Evolutionary conservation across 2,888 invertebrate species (phyloP), one percentile per base, ranked within the genome.

Genomic region (Atethmia centrago): DNA sequence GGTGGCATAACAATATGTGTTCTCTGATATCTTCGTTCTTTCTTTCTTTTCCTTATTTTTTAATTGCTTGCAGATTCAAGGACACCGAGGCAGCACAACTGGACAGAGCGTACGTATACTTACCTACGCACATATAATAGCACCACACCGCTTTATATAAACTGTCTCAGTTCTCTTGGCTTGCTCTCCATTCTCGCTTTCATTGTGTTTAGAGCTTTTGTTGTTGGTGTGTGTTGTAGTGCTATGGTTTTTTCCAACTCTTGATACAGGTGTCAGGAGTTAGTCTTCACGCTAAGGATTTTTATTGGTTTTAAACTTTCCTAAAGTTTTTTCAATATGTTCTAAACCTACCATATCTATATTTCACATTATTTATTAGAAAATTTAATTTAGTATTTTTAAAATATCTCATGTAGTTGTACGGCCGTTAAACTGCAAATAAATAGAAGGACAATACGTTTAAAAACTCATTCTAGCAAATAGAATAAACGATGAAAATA

Each of bases 31-130:
- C 90, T 91, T 90, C 87, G 91, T 92, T 92, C 92, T 94, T 91
- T 95, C 94, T 94, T 93, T 95, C 95, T 94, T 95, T 94, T 94
- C 95, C 95, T 95, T 95, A 95, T 94, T 94, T 88, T 96, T 95
- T 93, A 95, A 96, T 96, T 96, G 96, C 97, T 98, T 98, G 91
- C 98, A 98, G 98, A 98, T 98, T 98, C 98, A 98, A 98, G 97
- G 98, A 98, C 97, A 97, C 97, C 93, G 98, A 98, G 97, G 97
- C 97, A 94, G 97, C 98, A 92, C 97, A 97, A 89, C 95, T 98
- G 97, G 98, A 98, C 96, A 97, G 98, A 97, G 97, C 98, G 98
- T 98, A 98, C 97, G 98, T 98, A 98, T 97, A 93, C 92, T 94
- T 94, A 94, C 93, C 93, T 90, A 88, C 90, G 93, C 93, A 93